phyloP scores from a whole-genome alignment of 2,113 vertebrate genomes.

The Hippopotamus amphibius region DNA sequence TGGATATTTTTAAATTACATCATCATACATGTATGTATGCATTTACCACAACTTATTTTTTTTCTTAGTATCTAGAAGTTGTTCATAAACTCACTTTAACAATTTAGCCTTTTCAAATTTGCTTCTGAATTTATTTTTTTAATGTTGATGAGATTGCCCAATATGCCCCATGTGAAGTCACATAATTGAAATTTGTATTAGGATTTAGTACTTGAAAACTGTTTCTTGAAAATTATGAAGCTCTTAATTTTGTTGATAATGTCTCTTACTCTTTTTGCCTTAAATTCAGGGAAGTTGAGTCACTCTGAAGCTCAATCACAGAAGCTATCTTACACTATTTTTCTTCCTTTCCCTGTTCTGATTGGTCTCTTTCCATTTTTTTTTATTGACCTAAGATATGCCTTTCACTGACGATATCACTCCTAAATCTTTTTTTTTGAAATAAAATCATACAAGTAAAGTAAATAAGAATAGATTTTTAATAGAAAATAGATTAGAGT shows the following conservation, averaged over 20 bases:
- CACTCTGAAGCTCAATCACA: background rate
- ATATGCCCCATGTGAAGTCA: background rate
- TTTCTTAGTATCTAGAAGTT: background rate
- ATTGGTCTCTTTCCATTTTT: background rate
- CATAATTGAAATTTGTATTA: background rate
- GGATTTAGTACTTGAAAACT: background rate
- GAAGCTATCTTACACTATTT: background rate
- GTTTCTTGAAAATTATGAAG: background rate
- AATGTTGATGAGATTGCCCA: background rate
- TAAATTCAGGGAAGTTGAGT: background rate
- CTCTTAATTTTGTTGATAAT: background rate
- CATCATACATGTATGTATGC: background rate
- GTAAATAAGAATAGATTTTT: background rate
- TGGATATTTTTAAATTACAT: constrained; percentile 3
- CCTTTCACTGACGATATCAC: background rate
- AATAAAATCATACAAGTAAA: constrained; percentile 20
- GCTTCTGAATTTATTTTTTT: background rate
- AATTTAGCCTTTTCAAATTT: background rate
- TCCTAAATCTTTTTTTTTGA: background rate
- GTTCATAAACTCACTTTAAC: background rate
- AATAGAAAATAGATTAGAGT: background rate
- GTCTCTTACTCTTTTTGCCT: background rate
- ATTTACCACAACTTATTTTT: background rate
- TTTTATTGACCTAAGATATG: background rate
- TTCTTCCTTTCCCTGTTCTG: background rate